These are phyloP conservation scores for Cosmia pyralina DNA, from an alignment of 2,888 invertebrate species.

Conservation along the genomic window DNA sequence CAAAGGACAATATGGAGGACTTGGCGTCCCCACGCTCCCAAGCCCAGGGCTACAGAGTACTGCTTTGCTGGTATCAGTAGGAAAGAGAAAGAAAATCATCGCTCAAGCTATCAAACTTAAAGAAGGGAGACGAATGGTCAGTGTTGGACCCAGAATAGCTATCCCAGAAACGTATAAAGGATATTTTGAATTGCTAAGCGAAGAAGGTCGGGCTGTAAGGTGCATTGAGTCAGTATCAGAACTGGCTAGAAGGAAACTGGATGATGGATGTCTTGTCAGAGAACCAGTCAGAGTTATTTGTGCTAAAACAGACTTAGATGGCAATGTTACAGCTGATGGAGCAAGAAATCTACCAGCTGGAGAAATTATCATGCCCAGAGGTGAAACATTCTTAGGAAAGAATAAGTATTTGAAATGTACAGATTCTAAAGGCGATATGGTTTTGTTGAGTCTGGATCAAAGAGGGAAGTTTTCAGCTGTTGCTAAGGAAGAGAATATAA, in stretches of 20 bases:
- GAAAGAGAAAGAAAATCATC: constrained; percentile 95
- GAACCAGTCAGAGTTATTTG: constrained; percentile 94
- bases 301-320: constrained; percentile 91
- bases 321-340: constrained; percentile 92
- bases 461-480: constrained; percentile 97
- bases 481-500: constrained; percentile 97
- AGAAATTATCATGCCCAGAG: constrained; percentile 95
- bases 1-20: constrained; percentile 97
- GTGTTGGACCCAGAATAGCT: constrained; percentile 95
- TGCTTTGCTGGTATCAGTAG: constrained; percentile 95
- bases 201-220: constrained; percentile 97
- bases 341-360: constrained; percentile 95
- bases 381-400: constrained; percentile 92
- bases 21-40: constrained; percentile 96
- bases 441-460: constrained; percentile 96
- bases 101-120: constrained; percentile 97
- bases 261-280: constrained; percentile 94
- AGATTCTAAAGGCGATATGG: constrained; percentile 95
- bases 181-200: constrained; percentile 97
- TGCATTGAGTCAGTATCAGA: constrained; percentile 97
- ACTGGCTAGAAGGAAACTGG: constrained; percentile 93
- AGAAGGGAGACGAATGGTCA: constrained; percentile 95
- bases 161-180: constrained; percentile 97
- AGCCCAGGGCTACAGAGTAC: constrained; percentile 96
- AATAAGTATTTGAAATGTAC: constrained; percentile 96